Evolutionary conservation across 53 echinoderm and acorn worm species (phyloP).

Genomic region (Astropecten irregularis): DNA sequence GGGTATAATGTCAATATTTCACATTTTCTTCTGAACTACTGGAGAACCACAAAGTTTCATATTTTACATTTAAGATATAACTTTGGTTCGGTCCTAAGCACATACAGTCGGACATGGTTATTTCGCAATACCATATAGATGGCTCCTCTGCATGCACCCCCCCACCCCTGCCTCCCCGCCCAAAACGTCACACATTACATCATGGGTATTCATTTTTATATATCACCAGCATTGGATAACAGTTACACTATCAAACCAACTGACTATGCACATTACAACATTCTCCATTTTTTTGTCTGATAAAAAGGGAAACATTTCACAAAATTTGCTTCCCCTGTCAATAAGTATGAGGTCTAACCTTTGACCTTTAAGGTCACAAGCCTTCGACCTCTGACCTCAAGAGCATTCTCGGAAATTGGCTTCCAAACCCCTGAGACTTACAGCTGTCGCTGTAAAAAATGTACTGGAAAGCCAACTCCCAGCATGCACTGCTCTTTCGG

Average conservation of each 20-base stretch:
- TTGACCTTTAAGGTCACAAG: conserved; percentile 39
- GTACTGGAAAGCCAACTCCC: conserved; percentile 42
- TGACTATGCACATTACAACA: conserved; percentile 13
- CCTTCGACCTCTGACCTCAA: not conserved
- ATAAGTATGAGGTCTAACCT: not conserved
- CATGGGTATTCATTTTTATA: no score
- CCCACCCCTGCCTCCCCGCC: no score
- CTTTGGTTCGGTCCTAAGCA: not conserved
- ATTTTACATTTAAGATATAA: not conserved
- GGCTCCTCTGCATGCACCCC: no score
- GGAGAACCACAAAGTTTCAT: not conserved
- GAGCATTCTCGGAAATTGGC: conserved; percentile 34
- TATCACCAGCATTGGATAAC: no score
- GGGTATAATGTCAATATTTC: not conserved
- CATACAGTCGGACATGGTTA: not conserved
- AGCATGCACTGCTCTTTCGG: conserved; percentile 29
- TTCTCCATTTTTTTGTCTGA: no score
- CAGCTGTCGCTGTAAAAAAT: conserved; percentile 48
- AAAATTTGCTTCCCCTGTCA: not conserved
- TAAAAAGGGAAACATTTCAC: not conserved
- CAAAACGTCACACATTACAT: no score
- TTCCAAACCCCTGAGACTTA: conserved; percentile 60
- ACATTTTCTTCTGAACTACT: no score
- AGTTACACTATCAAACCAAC: no score
- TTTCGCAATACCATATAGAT: no score